Evolutionary conservation across 2,113 vertebrate species (phyloP), one percentile per base, ranked within the genome.

Genomic region (Theristicus caerulescens): DNA sequence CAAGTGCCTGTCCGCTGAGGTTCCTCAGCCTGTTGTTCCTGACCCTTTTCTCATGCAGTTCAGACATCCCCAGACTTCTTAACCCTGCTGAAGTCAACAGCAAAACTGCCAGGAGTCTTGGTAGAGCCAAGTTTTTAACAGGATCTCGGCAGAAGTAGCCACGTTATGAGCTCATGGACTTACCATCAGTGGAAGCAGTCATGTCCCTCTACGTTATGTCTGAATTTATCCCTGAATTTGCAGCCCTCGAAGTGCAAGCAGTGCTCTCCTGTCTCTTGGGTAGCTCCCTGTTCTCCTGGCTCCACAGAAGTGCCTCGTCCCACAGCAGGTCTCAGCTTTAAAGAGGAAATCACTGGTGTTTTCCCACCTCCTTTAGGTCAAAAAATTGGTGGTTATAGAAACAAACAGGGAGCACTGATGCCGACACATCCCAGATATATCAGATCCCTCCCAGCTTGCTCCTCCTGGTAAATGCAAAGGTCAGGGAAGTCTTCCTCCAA

Each of bases 161-260:
- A 18, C 1, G 1, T 10, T 72, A 34, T 3, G 32, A 11, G 7
- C 49, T 78, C 8, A 16, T 8, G 7, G 40, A 7, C 7, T n/a
- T 10, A 14, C 47, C 13, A 8, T 15, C 6, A 12, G 49, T 1
- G 3, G n/a, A 47, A 59, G 24, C 32, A 12, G 52, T 15, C 27
- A 7, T 3, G 14, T 62, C 64, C 47, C 49, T 57, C 49, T 16
- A 19, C 1, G 0, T 40, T 57, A 18, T 13, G 16, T 11, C 27
- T 67, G 20, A 49, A 32, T 62, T 86, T 55, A 26, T 29, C 26
- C 70, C 22, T 27, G 3, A 20, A 19, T 69, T 42, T 34, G 32
- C 17, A 36, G 16, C 24, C 49, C 32, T 49, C 1, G 0, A 57
- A 32, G 31, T 2, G 10, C 7, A 36, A 61, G 54, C 3, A 8